A percentile compares a stretch with the other conserved stretches of the same genome.
These are phyloP conservation scores for Oceanites oceanicus DNA, from an alignment of 2,113 vertebrate species.

Conservation along the genomic window DNA sequence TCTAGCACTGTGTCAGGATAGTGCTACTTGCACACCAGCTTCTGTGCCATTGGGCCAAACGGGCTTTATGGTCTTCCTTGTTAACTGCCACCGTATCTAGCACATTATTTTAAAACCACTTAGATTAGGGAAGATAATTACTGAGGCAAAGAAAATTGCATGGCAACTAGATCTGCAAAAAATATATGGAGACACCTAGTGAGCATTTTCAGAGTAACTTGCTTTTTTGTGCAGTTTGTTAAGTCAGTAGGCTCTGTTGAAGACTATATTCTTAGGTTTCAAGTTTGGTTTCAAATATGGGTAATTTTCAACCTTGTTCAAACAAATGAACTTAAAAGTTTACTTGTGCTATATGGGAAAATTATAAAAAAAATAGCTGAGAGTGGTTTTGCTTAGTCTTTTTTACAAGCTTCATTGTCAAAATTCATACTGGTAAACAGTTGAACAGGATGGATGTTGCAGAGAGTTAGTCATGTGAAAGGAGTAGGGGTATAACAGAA, in stretches of 20 bases:
- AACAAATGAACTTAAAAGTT: background rate
- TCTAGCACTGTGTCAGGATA: background rate
- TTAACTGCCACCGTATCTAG: background rate
- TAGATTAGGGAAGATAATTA: background rate
- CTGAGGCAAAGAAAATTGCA: background rate
- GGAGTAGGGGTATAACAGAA: background rate
- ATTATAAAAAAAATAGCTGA: background rate
- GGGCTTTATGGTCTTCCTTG: background rate
- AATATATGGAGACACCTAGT: background rate
- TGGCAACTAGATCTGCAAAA: background rate
- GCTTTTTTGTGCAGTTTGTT: background rate
- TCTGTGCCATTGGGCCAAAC: background rate
- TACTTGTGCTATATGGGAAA: background rate
- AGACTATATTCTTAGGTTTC: background rate
- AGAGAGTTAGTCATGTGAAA: background rate
- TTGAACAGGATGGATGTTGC: background rate
- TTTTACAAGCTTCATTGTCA: background rate
- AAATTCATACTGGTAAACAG: background rate
- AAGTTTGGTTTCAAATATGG: background rate
- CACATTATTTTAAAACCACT: background rate
- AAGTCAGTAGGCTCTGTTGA: background rate
- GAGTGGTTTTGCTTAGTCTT: background rate
- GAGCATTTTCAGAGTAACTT: background rate
- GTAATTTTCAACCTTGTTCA: background rate
- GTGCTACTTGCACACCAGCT: background rate